Evolutionary conservation across 2,113 vertebrate species (phyloP).

Genomic region (Antechinus stuartii): DNA sequence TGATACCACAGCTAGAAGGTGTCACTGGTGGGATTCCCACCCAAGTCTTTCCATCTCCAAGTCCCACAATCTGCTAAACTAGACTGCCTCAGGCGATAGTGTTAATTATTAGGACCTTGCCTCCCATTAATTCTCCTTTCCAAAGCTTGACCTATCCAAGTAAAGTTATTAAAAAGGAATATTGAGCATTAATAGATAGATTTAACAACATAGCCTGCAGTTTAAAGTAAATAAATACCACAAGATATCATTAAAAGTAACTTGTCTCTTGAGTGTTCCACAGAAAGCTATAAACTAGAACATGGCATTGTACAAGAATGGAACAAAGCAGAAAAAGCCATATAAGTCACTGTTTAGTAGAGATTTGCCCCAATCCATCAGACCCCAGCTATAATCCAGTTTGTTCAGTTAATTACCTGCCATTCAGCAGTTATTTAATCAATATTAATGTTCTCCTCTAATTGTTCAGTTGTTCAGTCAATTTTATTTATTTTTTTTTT

Average conservation of each 20-base stretch:
- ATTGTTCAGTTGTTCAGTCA: background rate
- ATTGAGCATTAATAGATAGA: background rate
- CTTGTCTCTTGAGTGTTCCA: slow-evolving; percentile 1
- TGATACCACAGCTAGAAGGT: background rate
- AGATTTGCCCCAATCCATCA: background rate
- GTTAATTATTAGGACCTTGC: background rate
- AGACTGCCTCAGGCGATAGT: background rate
- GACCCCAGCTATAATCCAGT: background rate
- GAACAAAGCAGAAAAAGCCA: slow-evolving; percentile 2
- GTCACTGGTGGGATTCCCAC: background rate
- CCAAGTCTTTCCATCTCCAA: background rate
- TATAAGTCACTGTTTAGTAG: background rate
- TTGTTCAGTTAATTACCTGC: background rate
- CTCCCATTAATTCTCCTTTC: background rate
- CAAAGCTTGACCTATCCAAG: background rate
- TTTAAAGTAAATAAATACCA: background rate
- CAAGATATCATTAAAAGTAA: slow-evolving; percentile 1
- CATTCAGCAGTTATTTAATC: background rate
- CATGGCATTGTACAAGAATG: background rate
- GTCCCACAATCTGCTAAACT: background rate
- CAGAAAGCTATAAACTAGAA: slow-evolving; percentile 23
- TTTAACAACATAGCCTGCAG: slow-evolving; percentile 22
- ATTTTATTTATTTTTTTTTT: too few species aligned
- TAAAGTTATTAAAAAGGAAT: background rate
- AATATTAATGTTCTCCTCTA: background rate